Percentiles rank a stretch among this genome's conserved stretches.
phyloP scores from a whole-genome alignment of 2,797 vertebrate species.

The Spondyliosoma cantharus region DNA sequence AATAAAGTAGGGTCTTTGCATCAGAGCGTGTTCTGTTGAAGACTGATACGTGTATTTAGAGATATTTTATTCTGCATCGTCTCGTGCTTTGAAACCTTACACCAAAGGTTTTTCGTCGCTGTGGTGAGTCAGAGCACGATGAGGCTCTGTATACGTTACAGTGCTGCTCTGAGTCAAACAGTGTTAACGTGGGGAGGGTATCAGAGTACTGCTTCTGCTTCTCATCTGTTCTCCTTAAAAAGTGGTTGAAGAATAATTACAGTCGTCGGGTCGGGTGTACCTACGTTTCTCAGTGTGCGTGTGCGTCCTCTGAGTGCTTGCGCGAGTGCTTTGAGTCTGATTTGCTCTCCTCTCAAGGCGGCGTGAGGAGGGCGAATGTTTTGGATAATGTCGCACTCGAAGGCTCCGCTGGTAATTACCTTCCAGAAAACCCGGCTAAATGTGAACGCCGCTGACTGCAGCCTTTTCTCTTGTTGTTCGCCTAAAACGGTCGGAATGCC shows the following conservation, averaged over 20 bases:
- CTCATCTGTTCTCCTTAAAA: slow-evolving; percentile 4
- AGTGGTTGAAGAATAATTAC: slow-evolving; percentile 30
- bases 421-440: slow-evolving; percentile 23
- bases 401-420: slow-evolving; percentile 62
- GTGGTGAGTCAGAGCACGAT: neutral
- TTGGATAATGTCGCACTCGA: slow-evolving; percentile 63
- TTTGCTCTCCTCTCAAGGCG: slow-evolving; percentile 45
- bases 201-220: neutral
- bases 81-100: neutral
- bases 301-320: slow-evolving; percentile 3
- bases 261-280: slow-evolving; percentile 1
- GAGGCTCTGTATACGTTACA: neutral
- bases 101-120: neutral
- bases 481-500: slow-evolving; percentile 21
- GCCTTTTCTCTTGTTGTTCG: slow-evolving; percentile 9
- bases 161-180: neutral
- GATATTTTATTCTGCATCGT: neutral
- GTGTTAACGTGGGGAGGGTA: neutral
- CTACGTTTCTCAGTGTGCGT: neutral
- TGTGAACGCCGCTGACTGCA: slow-evolving; percentile 30
- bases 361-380: slow-evolving; percentile 43
- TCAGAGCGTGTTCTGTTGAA: neutral
- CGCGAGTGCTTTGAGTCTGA: slow-evolving; percentile 22
- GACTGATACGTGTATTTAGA: neutral
- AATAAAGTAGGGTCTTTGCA: neutral